These are phyloP conservation scores for Seriola aureovittata DNA, from an alignment of 2,113 vertebrate genomes.

Conservation along the genomic window DNA sequence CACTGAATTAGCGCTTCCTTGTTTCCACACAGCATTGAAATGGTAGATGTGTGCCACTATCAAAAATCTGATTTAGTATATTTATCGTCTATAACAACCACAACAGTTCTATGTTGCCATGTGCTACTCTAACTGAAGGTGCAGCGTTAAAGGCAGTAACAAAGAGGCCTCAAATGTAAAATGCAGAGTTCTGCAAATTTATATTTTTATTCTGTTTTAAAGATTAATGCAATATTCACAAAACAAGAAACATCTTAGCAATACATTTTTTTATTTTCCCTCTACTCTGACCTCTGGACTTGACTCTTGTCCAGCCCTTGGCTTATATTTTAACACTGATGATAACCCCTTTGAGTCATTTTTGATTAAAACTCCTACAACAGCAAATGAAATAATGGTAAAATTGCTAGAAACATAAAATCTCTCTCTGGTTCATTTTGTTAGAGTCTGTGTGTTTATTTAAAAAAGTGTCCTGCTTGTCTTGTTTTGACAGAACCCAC, in stretches of 20 bases:
- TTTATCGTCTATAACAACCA: neutral
- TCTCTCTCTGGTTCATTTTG: too few species aligned
- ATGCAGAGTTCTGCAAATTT: neutral
- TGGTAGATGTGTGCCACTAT: neutral
- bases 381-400: neutral
- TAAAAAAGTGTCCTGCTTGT: too few species aligned
- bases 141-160: neutral
- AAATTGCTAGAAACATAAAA: neutral
- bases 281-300: neutral
- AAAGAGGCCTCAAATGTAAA: too few species aligned
- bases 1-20: neutral
- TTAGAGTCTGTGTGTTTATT: neutral
- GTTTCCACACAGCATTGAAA: neutral
- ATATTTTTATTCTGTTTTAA: neutral
- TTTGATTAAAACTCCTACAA: neutral
- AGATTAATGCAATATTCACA: neutral
- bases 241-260: neutral
- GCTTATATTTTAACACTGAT: slow-evolving; percentile 13
- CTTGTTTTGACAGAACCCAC: too few species aligned
- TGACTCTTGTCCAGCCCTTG: slow-evolving; percentile 17
- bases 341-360: slow-evolving; percentile 15
- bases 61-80: neutral
- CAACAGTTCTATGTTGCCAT: neutral
- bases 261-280: neutral
- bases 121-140: neutral